Conservation (phyloP, 30 jellyfish, hydroid and myxozoan species). For the Cassiopea andromeda region DNA sequence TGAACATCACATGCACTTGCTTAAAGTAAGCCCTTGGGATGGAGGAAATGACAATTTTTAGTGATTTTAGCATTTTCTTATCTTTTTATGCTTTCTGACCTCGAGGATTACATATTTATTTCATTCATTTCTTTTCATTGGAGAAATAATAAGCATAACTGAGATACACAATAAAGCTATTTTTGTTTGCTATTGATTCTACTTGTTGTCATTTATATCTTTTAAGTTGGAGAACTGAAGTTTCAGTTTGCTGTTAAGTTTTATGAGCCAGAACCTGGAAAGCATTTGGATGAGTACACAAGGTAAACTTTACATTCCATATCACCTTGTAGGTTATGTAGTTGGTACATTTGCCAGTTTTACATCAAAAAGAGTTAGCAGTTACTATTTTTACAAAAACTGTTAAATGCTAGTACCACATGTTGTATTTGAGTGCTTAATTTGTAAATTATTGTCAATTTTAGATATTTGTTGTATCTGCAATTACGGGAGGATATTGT, state of each 20-base stretch:
- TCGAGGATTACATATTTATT: too few species aligned
- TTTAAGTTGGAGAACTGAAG: slow-evolving; percentile 61
- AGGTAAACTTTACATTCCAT: slow-evolving; percentile 55
- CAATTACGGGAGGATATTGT: slow-evolving; percentile 87
- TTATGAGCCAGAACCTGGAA: slow-evolving; percentile 93
- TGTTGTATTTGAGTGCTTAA: too few species aligned
- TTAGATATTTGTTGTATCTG: slow-evolving; percentile 82
- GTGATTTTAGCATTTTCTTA: neutral
- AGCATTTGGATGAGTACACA: slow-evolving; percentile 89
- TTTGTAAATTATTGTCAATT: too few species aligned
- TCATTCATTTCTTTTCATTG: too few species aligned
- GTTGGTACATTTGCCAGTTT: neutral
- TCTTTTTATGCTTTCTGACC: neutral
- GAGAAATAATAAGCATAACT: neutral
- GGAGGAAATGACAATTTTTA: neutral
- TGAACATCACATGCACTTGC: neutral
- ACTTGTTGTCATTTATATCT: neutral
- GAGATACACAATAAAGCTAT: too few species aligned
- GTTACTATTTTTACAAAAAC: too few species aligned
- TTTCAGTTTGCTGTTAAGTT: slow-evolving; percentile 85
- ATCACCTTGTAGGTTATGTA: neutral
- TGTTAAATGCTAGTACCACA: too few species aligned
- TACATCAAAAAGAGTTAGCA: neutral
- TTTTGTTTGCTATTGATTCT: neutral
- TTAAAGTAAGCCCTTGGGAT: neutral